Evolutionary conservation across 2,113 vertebrate genomes (phyloP), one percentile per base, ranked within the genome.

Genomic region (Etheostoma spectabile): DNA sequence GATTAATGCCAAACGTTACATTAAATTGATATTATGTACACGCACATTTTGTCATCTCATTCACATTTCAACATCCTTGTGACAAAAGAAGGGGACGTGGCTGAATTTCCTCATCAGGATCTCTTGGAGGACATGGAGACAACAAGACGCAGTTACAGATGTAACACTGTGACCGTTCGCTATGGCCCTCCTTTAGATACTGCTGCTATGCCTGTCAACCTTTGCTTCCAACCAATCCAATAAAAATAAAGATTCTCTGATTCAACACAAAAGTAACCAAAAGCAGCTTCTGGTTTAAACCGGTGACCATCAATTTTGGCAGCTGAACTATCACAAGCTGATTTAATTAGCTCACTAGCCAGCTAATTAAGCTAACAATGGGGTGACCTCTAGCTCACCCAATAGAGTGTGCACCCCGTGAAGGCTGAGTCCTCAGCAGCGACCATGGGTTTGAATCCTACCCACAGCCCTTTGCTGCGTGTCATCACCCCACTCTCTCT

Each of bases 1-100:
- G 82, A 93, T 88, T 86, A 93, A 93, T 91, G 91, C 83, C 88
- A 86, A 89, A 89, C 68, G 42, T 82, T 90, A 91, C 89, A 92
- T 42, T 65, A 66, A 82, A 83, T 75, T 19, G 62, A 74, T 81
- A 73, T 55, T 93, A 90, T 92, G 59, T 86, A 92, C 90, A 93
- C 63, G 35, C 62, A 74, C 33, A 79, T 42, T 59, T 68, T 61
- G 63, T 78, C 61, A 72, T 85, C 67, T 87, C 69, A 57, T 92
- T 93, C 92, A 92, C 91, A 91, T 92, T 93, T 93, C 77, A 81
- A 78, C 85, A 80, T 81, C 78, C 67, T 65, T 6, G 49, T 72
- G 86, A 90, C 80, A 88, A 85, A 91, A 88, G 33, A 85, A 86
- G 59, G 79, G 79, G 78, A 79, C 12, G 42, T 55, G 71, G 82